These are phyloP conservation scores for Fratercula arctica DNA, from an alignment of 2,797 vertebrate genomes.

Conservation along the genomic window DNA sequence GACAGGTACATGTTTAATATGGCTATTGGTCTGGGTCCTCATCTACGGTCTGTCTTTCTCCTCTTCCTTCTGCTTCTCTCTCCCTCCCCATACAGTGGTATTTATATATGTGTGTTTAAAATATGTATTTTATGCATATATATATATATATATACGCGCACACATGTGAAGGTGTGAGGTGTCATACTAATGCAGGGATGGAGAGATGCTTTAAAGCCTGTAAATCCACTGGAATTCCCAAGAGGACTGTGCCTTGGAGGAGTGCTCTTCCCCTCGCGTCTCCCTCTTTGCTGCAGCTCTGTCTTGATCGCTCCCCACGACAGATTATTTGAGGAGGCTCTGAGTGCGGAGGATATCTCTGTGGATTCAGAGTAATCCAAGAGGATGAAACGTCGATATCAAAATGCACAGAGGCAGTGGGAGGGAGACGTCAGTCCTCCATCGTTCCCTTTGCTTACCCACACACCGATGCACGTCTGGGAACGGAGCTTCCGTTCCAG, in stretches of 20 bases:
- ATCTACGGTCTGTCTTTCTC: background rate
- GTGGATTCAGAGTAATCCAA: background rate
- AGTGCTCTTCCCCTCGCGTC: rapidly evolving
- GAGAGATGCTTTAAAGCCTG: background rate
- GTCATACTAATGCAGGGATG: no score
- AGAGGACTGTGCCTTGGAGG: background rate
- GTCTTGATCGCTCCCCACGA: rapidly evolving
- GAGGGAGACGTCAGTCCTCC: background rate
- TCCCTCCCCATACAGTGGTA: background rate
- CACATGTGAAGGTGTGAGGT: background rate
- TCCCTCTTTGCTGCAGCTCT: background rate
- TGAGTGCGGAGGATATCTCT: background rate
- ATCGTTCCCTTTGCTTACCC: background rate
- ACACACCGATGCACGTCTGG: rapidly evolving
- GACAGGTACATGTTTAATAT: rapidly evolving
- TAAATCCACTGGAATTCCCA: background rate
- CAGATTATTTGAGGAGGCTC: background rate
- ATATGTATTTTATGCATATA: background rate
- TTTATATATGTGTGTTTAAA: rapidly evolving
- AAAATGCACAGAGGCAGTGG: background rate
- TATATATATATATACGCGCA: background rate
- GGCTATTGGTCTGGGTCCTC: background rate
- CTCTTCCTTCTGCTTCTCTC: background rate
- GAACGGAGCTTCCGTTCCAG: background rate
- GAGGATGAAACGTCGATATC: background rate